Base-by-base conservation (phyloP, 2,113 vertebrate genomes). In the Chrysochloris asiatica region DNA sequence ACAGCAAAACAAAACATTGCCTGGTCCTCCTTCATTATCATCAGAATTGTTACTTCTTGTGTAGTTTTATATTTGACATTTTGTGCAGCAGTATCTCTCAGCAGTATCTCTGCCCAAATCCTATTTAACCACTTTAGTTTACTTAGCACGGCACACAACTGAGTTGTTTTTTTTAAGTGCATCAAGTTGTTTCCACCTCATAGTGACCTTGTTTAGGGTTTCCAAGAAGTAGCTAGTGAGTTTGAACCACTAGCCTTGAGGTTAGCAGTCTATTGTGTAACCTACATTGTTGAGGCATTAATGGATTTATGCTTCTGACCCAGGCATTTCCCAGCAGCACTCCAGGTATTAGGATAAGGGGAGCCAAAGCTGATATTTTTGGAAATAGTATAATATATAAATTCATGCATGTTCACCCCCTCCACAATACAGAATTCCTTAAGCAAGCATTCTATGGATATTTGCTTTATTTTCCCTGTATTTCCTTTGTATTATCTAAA, bases 401-500 rank as follows among this genome's bases (percentile, higher is more conserved):
- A 80, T 71, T 78, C 50, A 30, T 89, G 76, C 81, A 54, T 38
- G 45, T 22, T 8, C n/a, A 36, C 65, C 16, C 8, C 19, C 26
- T 80, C 73, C 86, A 19, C n/a, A 50, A 56, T 43, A 48, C 10
- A 61, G 24, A 83, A 14, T 38, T 43, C 54, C 41, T 77, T 88
- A 19, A 81, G 22, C 30, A 93, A 63, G 81, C 50, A 72, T 26
- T 47, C 12, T 78, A 0, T 54, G 71, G 54, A 36, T 0, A 11
- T 78, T 82, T 91, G 3, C 17, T 83, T 73, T 82, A 2, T 93
- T 89, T 92, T 89, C 30, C 16, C 4, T 38, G 17, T 52, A 77
- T 93, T 80, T n/a, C 22, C 28, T 83, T 87, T 91, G 38, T 50
- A 12, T 89, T 52, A 11, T 72, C 36, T 82, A 73, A 90, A 89